Evolutionary conservation across 2,888 invertebrate species (phyloP).

Genomic region (Osedax fenrisi): DNA sequence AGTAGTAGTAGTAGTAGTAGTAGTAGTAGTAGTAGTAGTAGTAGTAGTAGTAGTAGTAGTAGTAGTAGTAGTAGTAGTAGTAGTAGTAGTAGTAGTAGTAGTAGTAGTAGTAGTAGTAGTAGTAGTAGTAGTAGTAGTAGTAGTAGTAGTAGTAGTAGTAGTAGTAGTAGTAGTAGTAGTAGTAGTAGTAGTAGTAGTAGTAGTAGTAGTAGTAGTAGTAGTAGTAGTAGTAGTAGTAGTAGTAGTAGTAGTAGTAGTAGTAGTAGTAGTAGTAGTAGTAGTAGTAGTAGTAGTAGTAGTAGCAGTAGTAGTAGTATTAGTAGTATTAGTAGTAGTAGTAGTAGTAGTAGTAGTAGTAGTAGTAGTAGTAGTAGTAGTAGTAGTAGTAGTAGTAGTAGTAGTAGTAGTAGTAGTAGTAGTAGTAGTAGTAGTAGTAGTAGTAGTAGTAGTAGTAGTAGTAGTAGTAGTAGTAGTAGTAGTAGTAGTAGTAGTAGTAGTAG

Average conservation of each 20-base stretch:
- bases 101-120: slow-evolving; percentile 8
- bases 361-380: background rate
- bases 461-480: slow-evolving; percentile 4
- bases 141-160: slow-evolving; percentile 2
- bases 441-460: slow-evolving; percentile 1
- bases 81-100: slow-evolving; percentile 9
- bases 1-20: slow-evolving; percentile 17
- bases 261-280: background rate
- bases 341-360: background rate
- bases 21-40: slow-evolving; percentile 16
- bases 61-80: slow-evolving; percentile 10
- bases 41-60: slow-evolving; percentile 6
- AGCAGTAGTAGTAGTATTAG: too few species aligned
- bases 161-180: background rate
- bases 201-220: background rate
- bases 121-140: background rate
- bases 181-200: background rate
- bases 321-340: too few species aligned
- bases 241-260: background rate
- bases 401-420: background rate
- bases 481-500: background rate
- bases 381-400: background rate
- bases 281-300: background rate
- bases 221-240: background rate
- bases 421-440: background rate